A percentile compares a stretch with the other conserved stretches of the same genome.
phyloP scores from a whole-genome alignment of 2,888 invertebrate species.

The Imbricaverruca yamaguchii region DNA sequence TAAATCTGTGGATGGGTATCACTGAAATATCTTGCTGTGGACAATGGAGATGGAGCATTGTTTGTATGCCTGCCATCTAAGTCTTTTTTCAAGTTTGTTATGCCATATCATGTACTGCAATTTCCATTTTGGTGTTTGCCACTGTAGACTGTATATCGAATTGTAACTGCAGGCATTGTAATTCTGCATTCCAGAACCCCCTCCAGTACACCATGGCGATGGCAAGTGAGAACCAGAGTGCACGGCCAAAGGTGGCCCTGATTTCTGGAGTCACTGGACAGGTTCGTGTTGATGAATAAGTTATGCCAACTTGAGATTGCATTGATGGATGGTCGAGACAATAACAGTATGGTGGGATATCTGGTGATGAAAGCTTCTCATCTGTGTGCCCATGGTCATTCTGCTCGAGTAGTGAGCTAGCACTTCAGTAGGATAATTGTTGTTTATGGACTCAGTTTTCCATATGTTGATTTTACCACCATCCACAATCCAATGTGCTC shows the following conservation, averaged over 20 bases:
- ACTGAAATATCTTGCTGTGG: too few relatives aligned
- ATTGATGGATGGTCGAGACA: background rate
- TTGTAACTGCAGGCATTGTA: too few relatives aligned
- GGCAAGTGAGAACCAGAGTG: background rate
- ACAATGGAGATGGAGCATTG: too few relatives aligned
- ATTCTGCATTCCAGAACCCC: background rate
- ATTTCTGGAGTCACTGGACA: constrained; percentile 97
- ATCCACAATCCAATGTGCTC: too few relatives aligned
- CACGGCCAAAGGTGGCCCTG: constrained; percentile 61
- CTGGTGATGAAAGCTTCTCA: background rate
- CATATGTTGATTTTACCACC: background rate
- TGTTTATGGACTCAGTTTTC: background rate
- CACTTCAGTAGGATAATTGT: background rate
- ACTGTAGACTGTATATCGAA: too few relatives aligned
- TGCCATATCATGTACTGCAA: too few relatives aligned
- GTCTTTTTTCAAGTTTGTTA: too few relatives aligned
- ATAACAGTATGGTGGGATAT: background rate
- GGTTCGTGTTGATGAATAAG: constrained; percentile 50
- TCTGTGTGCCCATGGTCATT: background rate
- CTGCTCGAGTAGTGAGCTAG: too few relatives aligned
- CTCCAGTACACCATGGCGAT: background rate
- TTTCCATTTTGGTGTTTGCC: too few relatives aligned
- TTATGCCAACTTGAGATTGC: constrained; percentile 13
- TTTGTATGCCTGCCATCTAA: too few relatives aligned
- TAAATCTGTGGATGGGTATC: too few relatives aligned